Evolutionary conservation across 1,140 invertebrate species (phyloP), one percentile per base, ranked within the genome.

Genomic region (Drosophila simulans): DNA sequence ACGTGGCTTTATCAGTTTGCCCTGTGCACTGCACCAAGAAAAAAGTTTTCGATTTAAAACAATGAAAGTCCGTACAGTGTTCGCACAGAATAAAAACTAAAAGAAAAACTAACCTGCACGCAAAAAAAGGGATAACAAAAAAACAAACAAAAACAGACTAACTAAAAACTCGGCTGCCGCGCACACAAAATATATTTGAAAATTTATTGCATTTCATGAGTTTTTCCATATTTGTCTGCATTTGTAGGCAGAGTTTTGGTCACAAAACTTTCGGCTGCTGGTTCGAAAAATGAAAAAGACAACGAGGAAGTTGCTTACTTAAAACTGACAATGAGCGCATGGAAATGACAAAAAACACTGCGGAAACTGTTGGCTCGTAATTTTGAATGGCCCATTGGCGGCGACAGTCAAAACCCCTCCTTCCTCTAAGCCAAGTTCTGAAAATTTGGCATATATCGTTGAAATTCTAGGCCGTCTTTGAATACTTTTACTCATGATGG

Each of bases 121-220:
- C 25, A 71, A 52, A 56, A 71, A 45, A 51, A 56, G 25, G 11
- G 11, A 35, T 7, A 35, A 65, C 20, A 8, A 31, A 17, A 54
- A 37, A 59, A 34, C 20, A 17, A 17, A 17, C 40, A 60, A 51
- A 60, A 54, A 56, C 51, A 73, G 43, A 63, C 27, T 35, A 57
- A 72, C 27, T 34, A 51, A 63, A 72, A 55, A 52, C 27, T 55
- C 58, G 31, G 52, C 56, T 68, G 69, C 46, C 59, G 60, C 55
- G 51, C 74, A 82, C 59, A 86, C 76, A 76, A 77, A 70, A 88
- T 88, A 84, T 89, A 89, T 88, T 88, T 89, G 84, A 74, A 84
- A 88, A 88, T 88, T 88, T 88, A 88, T 88, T 89, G 84, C 84
- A 89, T 88, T 88, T 89, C 84, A 83, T 80, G 77, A 75, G 80